These are phyloP conservation scores for Hydra vulgaris DNA, from an alignment of 30 jellyfish, hydroid and myxozoan genomes.

Conservation along the genomic window DNA sequence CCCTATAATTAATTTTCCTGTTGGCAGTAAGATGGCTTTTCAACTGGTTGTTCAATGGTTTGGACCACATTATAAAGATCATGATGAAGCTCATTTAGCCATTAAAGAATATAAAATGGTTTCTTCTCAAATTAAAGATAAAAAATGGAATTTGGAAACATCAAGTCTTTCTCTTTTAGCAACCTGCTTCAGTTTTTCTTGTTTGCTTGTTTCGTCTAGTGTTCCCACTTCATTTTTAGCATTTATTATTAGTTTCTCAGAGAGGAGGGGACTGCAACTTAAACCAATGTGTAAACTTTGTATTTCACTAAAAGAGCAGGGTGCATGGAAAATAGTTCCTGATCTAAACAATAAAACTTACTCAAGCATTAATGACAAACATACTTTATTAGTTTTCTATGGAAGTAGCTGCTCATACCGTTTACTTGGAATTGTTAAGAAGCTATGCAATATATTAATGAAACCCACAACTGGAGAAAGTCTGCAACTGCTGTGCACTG, in stretches of 20 bases:
- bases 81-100: not conserved
- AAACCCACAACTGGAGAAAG: slow-evolving; percentile 10
- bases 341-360: not conserved
- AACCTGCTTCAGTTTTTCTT: not conserved
- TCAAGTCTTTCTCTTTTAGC: not conserved
- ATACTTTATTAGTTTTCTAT: not conserved
- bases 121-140: not conserved
- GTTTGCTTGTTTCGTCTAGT: slow-evolving; percentile 9
- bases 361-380: not conserved
- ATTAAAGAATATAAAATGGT: not conserved
- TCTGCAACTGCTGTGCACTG: slow-evolving; percentile 2
- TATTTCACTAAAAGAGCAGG: not conserved
- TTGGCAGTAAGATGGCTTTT: not conserved
- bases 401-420: slow-evolving; percentile 12
- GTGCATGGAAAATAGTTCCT: not conserved
- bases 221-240: slow-evolving; percentile 20
- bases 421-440: slow-evolving; percentile 13
- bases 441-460: not conserved
- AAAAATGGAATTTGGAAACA: slow-evolving; percentile 11
- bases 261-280: not conserved
- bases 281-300: not conserved
- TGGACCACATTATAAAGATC: slow-evolving; percentile 23
- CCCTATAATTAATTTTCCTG: slow-evolving; percentile 7
- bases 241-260: not conserved
- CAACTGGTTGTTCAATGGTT: slow-evolving; percentile 19